These are phyloP conservation scores for Cyprinodon tularosa DNA, from an alignment of 2,113 vertebrate genomes.

Conservation along the genomic window DNA sequence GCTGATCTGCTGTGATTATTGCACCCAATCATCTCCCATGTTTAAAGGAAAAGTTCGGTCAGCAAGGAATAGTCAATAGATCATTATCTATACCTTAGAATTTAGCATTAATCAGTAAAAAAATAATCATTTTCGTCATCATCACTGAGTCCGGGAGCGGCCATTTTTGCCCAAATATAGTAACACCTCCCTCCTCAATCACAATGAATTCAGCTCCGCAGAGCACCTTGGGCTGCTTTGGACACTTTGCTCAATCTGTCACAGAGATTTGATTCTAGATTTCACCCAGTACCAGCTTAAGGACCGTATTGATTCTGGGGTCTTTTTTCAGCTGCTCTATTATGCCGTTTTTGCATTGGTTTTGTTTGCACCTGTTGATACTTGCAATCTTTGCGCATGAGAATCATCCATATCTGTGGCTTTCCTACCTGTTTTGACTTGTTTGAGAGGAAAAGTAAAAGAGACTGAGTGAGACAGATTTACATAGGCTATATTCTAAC, in stretches of 20 bases:
- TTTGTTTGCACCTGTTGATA: slow-evolving; percentile 9
- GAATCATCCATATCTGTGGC: neutral
- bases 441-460: slow-evolving; percentile 59
- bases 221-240: neutral
- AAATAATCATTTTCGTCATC: too few species aligned
- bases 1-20: neutral
- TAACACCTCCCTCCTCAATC: too few species aligned
- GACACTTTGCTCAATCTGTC: neutral
- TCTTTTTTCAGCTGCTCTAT: slow-evolving; percentile 1
- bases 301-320: neutral
- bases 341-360: neutral
- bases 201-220: too few species aligned
- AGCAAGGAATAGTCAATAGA: too few species aligned
- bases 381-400: neutral
- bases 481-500: slow-evolving; percentile 63
- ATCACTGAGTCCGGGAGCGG: too few species aligned
- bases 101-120: too few species aligned
- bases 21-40: neutral
- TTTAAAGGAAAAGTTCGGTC: neutral
- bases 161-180: too few species aligned
- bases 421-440: slow-evolving; percentile 31
- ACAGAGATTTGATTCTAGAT: neutral
- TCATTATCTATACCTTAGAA: too few species aligned
- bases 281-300: neutral
- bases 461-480: slow-evolving; percentile 63